These are phyloP conservation scores for Tigriopus californicus DNA, from an alignment of 2,888 invertebrate species.

Conservation along the genomic window DNA sequence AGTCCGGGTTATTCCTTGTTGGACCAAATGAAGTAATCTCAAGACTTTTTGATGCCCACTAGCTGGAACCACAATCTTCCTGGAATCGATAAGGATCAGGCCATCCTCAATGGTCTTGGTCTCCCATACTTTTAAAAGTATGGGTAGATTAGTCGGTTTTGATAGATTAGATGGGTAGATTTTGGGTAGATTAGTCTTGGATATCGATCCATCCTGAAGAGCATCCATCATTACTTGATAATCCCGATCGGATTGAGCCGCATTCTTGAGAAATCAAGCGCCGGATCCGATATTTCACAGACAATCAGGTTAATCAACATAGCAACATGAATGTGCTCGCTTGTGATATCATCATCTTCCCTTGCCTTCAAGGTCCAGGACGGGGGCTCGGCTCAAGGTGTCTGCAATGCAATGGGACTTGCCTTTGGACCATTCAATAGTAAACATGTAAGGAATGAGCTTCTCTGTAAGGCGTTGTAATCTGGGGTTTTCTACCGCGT, in stretches of 20 bases:
- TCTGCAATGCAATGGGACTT: background rate
- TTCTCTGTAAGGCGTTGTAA: background rate
- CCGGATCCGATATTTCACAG: background rate
- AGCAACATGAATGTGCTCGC: too few species aligned
- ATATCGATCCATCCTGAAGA: background rate
- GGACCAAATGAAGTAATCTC: background rate
- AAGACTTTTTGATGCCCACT: background rate
- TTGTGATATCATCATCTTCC: background rate
- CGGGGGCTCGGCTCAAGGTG: background rate
- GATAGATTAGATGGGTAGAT: background rate
- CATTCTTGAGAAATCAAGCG: background rate
- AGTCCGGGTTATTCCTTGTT: background rate
- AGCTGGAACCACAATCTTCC: background rate
- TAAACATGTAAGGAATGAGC: background rate
- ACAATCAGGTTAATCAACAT: background rate
- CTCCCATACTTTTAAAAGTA: background rate
- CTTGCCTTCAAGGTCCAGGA: background rate
- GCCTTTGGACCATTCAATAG: background rate
- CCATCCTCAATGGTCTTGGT: background rate
- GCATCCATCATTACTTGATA: background rate
- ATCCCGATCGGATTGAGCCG: background rate
- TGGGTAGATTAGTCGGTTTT: too few species aligned
- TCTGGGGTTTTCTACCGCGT: background rate
- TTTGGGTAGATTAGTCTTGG: background rate
- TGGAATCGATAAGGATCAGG: background rate